Conservation (phyloP, 2,113 vertebrate genomes). For the Malurus cyaneus region DNA sequence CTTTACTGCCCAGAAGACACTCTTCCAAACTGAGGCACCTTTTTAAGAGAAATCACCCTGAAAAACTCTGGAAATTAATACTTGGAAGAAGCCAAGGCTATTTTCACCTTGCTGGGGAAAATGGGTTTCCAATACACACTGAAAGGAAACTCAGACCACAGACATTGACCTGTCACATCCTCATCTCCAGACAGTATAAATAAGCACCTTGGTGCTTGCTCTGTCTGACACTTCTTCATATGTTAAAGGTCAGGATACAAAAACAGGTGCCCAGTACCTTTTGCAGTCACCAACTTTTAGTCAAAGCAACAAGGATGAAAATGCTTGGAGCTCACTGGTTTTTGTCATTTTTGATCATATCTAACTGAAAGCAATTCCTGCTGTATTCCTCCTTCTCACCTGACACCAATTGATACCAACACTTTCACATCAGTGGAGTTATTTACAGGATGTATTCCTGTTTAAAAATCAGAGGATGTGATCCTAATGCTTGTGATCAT, state of each 20-base stretch:
- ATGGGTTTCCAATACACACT: not conserved
- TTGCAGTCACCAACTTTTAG: not conserved
- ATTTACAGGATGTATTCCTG: not conserved
- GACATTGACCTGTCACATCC: not conserved
- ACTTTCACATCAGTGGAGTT: accelerated
- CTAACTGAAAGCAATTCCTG: not conserved
- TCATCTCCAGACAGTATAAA: not conserved
- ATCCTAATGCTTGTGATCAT: not conserved
- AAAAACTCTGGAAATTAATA: not conserved
- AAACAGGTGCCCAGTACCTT: not conserved
- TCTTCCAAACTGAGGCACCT: not conserved
- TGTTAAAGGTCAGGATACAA: not conserved
- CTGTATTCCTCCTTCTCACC: not conserved
- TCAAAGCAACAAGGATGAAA: not conserved
- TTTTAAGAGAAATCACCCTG: not conserved
- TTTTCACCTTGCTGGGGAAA: not conserved
- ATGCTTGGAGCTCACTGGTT: accelerated
- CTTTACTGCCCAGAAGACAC: not conserved
- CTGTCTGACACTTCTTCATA: not conserved
- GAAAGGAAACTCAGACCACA: not conserved
- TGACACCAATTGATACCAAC: not conserved
- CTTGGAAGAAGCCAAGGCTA: not conserved
- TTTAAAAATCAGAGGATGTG: not conserved
- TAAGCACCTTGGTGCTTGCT: not conserved
- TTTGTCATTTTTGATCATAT: not conserved